Evolutionary conservation across 2,888 invertebrate species (phyloP).

Genomic region (Melieria omissa): DNA sequence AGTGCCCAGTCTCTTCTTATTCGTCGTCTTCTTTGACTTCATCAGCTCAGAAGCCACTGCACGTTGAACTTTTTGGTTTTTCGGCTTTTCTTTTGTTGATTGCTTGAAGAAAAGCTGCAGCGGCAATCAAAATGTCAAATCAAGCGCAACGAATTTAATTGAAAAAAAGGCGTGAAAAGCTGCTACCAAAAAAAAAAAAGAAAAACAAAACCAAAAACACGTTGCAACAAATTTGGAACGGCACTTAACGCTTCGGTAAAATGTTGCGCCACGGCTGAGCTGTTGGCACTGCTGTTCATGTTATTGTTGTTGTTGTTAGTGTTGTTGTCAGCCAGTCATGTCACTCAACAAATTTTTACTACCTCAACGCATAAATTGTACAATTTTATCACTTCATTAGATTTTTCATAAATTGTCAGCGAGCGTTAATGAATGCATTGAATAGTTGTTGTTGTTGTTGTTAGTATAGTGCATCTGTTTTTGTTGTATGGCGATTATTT

Average conservation of each 20-base stretch:
- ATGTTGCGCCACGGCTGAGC: too few species aligned
- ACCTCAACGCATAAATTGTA: conserved; percentile 14
- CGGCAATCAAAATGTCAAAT: conserved; percentile 33
- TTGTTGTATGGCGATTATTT: neutral
- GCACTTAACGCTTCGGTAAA: too few species aligned
- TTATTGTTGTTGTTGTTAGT: neutral
- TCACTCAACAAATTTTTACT: neutral
- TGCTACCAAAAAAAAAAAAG: neutral
- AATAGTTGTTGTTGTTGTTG: neutral
- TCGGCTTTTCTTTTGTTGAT: too few species aligned
- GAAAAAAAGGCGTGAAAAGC: conserved; percentile 28
- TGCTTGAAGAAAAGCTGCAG: neutral
- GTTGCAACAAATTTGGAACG: neutral
- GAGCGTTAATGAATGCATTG: neutral
- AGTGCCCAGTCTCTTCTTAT: too few species aligned
- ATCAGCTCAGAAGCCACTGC: too few species aligned
- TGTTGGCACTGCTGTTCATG: too few species aligned
- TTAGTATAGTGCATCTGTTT: neutral
- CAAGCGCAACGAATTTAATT: conserved; percentile 29
- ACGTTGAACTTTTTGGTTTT: too few species aligned
- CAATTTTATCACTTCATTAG: conserved; percentile 19
- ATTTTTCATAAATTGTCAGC: neutral
- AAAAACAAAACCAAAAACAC: conserved; percentile 2
- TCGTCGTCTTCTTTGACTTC: too few species aligned
- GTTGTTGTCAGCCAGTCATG: neutral